Evolutionary conservation across 2,113 vertebrate genomes (phyloP).

Genomic region (Coturnix japonica): DNA sequence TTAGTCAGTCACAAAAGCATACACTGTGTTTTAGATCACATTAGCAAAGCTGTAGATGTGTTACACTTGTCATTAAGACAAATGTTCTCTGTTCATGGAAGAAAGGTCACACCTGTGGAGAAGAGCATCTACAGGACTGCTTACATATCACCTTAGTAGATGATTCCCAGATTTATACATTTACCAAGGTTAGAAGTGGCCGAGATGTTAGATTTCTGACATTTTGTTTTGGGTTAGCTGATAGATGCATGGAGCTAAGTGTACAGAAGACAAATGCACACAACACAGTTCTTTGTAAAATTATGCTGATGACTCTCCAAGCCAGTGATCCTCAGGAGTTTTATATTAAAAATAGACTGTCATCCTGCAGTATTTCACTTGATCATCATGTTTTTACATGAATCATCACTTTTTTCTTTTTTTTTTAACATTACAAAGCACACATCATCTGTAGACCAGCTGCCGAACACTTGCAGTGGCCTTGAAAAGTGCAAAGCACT

Average conservation of each 20-base stretch:
- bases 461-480: neutral
- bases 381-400: neutral
- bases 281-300: neutral
- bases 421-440: neutral
- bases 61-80: neutral
- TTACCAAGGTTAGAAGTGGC: neutral
- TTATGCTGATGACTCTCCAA: neutral
- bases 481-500: neutral
- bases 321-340: neutral
- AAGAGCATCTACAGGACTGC: neutral
- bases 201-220: neutral
- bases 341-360: neutral
- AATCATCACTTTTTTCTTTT: neutral
- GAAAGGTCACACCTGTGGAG: neutral
- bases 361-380: neutral
- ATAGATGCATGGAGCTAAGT: neutral
- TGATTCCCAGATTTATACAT: neutral
- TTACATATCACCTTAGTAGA: neutral
- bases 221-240: neutral
- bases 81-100: neutral
- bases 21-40: neutral
- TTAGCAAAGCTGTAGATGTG: neutral
- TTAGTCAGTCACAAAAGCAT: neutral
- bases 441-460: neutral
- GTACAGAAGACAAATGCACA: neutral